A percentile compares a stretch with the other conserved stretches of the same genome.
These are phyloP conservation scores for Eleutherodactylus coqui DNA, from an alignment of 2,797 vertebrate genomes.

Conservation along the genomic window DNA sequence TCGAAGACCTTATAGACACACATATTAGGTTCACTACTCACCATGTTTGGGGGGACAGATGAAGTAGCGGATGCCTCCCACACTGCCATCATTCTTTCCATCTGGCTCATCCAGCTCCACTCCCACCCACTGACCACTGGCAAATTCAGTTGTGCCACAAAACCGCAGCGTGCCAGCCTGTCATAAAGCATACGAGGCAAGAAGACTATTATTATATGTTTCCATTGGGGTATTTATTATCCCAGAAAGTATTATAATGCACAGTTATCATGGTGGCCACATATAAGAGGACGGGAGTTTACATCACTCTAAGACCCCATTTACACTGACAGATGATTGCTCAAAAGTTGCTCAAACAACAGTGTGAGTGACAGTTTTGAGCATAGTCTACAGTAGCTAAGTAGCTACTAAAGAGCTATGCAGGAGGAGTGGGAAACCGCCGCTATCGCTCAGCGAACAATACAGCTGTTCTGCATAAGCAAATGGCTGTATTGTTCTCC, in stretches of 20 bases:
- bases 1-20: not conserved
- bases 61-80: constrained; percentile 92
- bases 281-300: not conserved
- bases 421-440: too few species aligned
- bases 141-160: constrained; percentile 92
- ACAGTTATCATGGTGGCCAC: not conserved
- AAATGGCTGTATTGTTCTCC: too few species aligned
- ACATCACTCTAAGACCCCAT: too few species aligned
- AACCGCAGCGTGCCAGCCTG: constrained; percentile 89
- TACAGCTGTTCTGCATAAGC: too few species aligned
- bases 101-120: constrained; percentile 91
- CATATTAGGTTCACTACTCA: constrained; percentile 63
- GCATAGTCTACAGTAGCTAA: too few species aligned
- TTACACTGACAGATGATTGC: too few species aligned
- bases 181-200: not conserved
- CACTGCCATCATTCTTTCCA: constrained; percentile 93
- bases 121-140: constrained; percentile 94
- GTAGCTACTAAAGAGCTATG: too few species aligned
- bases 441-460: too few species aligned
- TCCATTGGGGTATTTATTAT: not conserved
- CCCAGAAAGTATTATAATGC: not conserved
- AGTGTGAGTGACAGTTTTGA: too few species aligned
- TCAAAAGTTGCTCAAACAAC: too few species aligned
- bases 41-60: constrained; percentile 93
- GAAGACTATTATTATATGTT: not conserved